Evolutionary conservation across 2,797 vertebrate species (phyloP).

Genomic region (Semaprochilodus insignis): DNA sequence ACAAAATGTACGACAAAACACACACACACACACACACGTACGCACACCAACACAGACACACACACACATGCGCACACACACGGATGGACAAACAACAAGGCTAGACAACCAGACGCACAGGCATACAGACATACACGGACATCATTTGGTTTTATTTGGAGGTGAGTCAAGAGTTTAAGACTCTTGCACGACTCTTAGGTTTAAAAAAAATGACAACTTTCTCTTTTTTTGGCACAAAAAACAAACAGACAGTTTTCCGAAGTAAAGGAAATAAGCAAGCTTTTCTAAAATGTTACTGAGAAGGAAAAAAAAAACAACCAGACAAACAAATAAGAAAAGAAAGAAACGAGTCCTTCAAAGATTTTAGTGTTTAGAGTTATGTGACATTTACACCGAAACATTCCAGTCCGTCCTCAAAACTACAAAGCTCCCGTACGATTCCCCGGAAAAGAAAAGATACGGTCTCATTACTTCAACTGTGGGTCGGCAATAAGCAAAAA

Average conservation of each 20-base stretch:
- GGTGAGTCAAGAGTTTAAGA: constrained; percentile 35
- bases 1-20: background rate
- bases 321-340: constrained; percentile 2
- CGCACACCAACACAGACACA: constrained; percentile 3
- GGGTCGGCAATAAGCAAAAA: constrained; percentile 51
- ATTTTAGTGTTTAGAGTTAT: constrained; percentile 65
- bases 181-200: constrained; percentile 19
- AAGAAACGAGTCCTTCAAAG: constrained; percentile 42
- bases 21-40: background rate
- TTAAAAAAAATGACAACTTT: background rate
- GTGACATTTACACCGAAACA: constrained; percentile 37
- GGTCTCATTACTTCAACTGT: constrained; percentile 22
- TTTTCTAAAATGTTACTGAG: constrained; percentile 51
- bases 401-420: constrained; percentile 1
- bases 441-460: constrained; percentile 1
- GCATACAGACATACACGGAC: constrained; percentile 23
- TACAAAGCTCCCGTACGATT: background rate
- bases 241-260: constrained; percentile 8
- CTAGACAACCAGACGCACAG: constrained; percentile 29
- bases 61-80: constrained; percentile 1
- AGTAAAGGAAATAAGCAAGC: background rate
- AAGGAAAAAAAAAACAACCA: constrained; percentile 26
- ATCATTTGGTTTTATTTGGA: background rate
- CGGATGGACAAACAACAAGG: background rate
- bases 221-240: background rate